A percentile compares a stretch with the other conserved stretches of the same genome.
Evolutionary conservation across 1,140 invertebrate genomes (phyloP).

Genomic region (Aphaenogaster rudis): DNA sequence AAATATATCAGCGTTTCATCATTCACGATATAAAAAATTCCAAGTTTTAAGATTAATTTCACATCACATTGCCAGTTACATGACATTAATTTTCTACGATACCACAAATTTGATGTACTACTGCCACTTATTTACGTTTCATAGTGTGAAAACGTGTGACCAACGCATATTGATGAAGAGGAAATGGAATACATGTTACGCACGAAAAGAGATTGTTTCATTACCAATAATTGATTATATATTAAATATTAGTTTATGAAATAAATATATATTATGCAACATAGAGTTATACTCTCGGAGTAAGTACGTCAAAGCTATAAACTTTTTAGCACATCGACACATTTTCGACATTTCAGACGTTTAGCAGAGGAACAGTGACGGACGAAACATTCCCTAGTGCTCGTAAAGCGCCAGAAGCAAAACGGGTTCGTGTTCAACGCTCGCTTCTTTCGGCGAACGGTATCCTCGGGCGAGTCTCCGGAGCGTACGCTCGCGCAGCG

Average conservation of each 20-base stretch:
- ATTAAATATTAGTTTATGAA: not conserved
- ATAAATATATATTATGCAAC: not conserved
- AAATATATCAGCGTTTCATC: not conserved
- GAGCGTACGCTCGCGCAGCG: not conserved
- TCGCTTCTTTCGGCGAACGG: not conserved
- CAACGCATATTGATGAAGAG: not conserved
- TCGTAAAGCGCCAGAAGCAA: constrained; percentile 20
- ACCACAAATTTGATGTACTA: constrained; percentile 42
- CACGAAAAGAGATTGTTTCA: not conserved
- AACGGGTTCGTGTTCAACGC: not conserved
- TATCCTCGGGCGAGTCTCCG: not conserved
- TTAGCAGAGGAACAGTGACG: constrained; percentile 2
- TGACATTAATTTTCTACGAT: constrained; percentile 26
- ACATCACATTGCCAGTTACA: constrained; percentile 34
- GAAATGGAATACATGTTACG: not conserved
- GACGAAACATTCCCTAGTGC: not conserved
- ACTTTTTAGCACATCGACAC: not conserved
- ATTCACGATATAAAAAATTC: not conserved
- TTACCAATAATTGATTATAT: not conserved
- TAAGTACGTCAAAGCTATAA: constrained; percentile 5
- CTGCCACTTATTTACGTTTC: constrained; percentile 57
- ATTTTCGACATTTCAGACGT: constrained; percentile 23
- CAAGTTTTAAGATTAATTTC: constrained; percentile 39
- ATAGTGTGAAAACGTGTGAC: constrained; percentile 3
- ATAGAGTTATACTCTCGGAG: not conserved